Conservation (phyloP, 2,888 invertebrate species). For the Drosophila anomalata region DNA sequence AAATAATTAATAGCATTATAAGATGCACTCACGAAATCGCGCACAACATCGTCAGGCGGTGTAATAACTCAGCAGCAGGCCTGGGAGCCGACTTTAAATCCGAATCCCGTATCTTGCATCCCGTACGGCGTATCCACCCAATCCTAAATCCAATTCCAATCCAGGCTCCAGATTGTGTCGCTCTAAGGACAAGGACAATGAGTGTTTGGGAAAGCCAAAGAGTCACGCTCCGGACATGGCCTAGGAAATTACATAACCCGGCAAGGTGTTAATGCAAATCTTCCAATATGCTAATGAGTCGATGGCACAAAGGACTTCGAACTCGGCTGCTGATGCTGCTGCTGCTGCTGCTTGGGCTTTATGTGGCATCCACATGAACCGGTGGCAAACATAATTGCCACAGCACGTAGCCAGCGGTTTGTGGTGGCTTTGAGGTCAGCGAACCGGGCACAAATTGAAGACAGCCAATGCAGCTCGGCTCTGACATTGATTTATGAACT, state of each 20-base stretch:
- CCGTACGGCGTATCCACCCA: background rate
- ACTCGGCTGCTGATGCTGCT: conserved; percentile 1
- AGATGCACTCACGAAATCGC: conserved; percentile 84
- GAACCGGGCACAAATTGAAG: conserved; percentile 68
- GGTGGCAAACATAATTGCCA: conserved; percentile 70
- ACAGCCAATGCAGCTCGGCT: conserved; percentile 78
- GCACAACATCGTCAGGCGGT: conserved; percentile 78
- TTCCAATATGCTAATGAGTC: conserved; percentile 80
- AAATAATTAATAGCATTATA: conserved; percentile 84
- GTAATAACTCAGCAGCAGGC: conserved; percentile 76
- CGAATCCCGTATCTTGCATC: background rate
- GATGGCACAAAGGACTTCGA: conserved; percentile 51
- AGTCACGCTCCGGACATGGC: conserved; percentile 72
- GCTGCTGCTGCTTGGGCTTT: background rate
- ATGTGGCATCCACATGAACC: conserved; percentile 46
- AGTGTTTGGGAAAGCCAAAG: conserved; percentile 70
- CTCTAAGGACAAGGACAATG: conserved; percentile 73
- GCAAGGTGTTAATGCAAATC: conserved; percentile 81
- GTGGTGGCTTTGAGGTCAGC: conserved; percentile 36
- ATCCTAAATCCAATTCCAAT: conserved; percentile 7
- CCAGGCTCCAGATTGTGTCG: conserved; percentile 41
- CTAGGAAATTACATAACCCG: conserved; percentile 78
- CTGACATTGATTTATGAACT: conserved; percentile 82
- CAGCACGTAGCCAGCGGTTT: conserved; percentile 64
- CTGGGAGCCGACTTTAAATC: conserved; percentile 12